A percentile compares a stretch with the other conserved stretches of the same genome.
phyloP scores from a whole-genome alignment of 2,113 vertebrate genomes.

The Labrus mixtus region DNA sequence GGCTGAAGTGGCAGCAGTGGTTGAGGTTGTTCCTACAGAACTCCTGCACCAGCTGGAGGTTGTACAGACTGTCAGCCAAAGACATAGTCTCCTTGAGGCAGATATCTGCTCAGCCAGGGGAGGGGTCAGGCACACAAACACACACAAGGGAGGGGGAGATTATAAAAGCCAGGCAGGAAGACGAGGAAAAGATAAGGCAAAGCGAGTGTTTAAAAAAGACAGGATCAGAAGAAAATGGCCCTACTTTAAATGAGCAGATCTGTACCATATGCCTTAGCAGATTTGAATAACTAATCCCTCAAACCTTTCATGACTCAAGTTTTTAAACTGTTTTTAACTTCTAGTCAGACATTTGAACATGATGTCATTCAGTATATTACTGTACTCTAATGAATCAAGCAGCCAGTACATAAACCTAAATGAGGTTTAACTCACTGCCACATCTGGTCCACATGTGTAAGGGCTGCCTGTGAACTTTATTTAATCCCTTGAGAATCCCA shows the following conservation, averaged over 20 bases:
- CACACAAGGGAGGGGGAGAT: conserved; percentile 34
- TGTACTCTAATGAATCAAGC: conserved; percentile 18
- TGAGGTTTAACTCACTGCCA: conserved; percentile 22
- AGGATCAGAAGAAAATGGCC: conserved; percentile 17
- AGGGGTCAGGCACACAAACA: conserved; percentile 61
- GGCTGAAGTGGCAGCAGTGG: conserved; percentile 96
- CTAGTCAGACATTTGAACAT: conserved; percentile 6
- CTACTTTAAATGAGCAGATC: conserved; percentile 2
- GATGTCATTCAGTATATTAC: conserved; percentile 29
- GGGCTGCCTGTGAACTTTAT: conserved; percentile 39
- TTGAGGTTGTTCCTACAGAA: conserved; percentile 96
- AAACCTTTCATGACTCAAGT: neutral
- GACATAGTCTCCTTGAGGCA: conserved; percentile 98
- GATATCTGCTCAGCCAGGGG: conserved; percentile 87
- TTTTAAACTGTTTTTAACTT: conserved; percentile 14
- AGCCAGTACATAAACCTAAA: conserved; percentile 16
- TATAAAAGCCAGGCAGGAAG: conserved; percentile 59
- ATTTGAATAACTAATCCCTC: conserved; percentile 25
- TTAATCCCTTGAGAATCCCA: conserved; percentile 22
- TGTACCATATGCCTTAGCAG: neutral
- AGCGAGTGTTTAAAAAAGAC: conserved; percentile 49
- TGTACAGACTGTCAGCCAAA: conserved; percentile 96
- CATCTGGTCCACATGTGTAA: conserved; percentile 72
- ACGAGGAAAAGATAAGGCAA: conserved; percentile 62
- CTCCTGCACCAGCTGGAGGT: conserved; percentile 95